Conservation (phyloP, 2,797 vertebrate species). For the Esox lucius region DNA sequence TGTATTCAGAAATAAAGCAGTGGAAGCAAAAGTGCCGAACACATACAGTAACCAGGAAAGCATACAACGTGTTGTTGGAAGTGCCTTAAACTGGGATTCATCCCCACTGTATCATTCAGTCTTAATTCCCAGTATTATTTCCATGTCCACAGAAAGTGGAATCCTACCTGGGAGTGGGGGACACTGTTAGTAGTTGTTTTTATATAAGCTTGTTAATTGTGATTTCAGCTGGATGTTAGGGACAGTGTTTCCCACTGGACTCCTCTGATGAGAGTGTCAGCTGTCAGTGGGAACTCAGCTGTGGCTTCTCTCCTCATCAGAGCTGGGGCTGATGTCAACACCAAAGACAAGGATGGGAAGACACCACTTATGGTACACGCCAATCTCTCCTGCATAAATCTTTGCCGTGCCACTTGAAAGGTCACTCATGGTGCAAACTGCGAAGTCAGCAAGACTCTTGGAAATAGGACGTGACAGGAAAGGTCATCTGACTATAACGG, state of each 20-base stretch:
- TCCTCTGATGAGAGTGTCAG: constrained; percentile 73
- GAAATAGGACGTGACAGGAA: neutral
- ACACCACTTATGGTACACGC: constrained; percentile 46
- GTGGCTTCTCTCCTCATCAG: constrained; percentile 68
- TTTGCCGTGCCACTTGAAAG: neutral
- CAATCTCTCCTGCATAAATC: neutral
- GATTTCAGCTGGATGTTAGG: constrained; percentile 59
- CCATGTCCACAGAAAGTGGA: no score
- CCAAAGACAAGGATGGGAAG: constrained; percentile 72
- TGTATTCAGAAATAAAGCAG: no score
- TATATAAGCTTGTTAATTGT: neutral
- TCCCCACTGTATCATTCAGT: no score
- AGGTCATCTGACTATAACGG: neutral
- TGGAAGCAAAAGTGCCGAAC: no score
- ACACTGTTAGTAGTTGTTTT: no score
- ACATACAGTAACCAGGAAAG: no score
- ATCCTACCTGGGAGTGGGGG: no score
- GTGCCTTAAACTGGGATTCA: no score
- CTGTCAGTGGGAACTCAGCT: constrained; percentile 58
- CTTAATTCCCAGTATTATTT: no score
- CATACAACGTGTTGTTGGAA: no score
- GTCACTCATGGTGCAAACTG: neutral
- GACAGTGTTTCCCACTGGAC: constrained; percentile 71
- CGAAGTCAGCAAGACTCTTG: neutral
- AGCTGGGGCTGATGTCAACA: constrained; percentile 72